Conservation (phyloP, 2,888 invertebrate genomes). For the Eretmocerus hayati region DNA sequence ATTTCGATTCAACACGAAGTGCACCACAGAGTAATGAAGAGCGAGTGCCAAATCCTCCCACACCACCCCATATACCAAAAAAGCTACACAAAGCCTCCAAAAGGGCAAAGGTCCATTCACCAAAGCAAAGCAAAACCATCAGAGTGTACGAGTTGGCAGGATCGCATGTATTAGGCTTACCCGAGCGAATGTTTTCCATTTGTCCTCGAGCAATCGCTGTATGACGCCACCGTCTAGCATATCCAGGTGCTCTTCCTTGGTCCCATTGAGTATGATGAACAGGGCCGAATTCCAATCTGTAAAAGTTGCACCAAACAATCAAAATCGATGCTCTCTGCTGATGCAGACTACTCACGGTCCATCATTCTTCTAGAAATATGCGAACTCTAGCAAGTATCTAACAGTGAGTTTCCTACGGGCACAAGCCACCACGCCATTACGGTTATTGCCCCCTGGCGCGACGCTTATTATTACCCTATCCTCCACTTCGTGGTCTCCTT, state of each 20-base stretch:
- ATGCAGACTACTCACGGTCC: too few relatives aligned
- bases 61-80: too few relatives aligned
- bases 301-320: conserved; percentile 31
- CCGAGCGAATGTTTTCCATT: conserved; percentile 98
- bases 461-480: conserved; percentile 12
- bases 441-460: conserved; percentile 18
- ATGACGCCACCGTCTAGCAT: conserved; percentile 99
- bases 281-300: conserved; percentile 97
- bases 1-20: too few relatives aligned
- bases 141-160: too few relatives aligned
- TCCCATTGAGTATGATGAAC: conserved; percentile 95
- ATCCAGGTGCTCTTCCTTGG: conserved; percentile 94
- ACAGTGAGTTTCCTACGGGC: conserved; percentile 13
- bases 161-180: too few relatives aligned
- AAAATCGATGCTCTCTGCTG: too few relatives aligned
- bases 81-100: too few relatives aligned
- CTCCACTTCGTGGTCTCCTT: conserved; percentile 18
- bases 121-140: too few relatives aligned
- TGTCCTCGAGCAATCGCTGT: conserved; percentile 91
- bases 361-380: conserved; percentile 8
- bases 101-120: too few relatives aligned
- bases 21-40: too few relatives aligned
- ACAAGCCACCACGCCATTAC: conserved; percentile 11
- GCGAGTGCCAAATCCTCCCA: too few relatives aligned
- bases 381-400: conserved; percentile 11